Evolutionary conservation across 1,140 invertebrate genomes (phyloP), one percentile per base, ranked within the genome.

Genomic region (Drosophila setifemur): DNA sequence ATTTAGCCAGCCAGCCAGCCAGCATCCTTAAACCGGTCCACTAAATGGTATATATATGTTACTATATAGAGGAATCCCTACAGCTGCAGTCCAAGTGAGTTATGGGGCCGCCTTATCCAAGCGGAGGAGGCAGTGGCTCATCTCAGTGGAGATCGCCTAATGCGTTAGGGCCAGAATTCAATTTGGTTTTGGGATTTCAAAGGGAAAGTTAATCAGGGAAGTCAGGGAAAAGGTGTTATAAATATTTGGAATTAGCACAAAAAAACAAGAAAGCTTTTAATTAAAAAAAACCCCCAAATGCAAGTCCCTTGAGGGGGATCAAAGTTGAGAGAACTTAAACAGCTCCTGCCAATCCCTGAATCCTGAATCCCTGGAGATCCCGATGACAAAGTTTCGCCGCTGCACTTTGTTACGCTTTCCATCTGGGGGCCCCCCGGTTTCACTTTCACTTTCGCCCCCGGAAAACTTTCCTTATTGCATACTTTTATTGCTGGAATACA

Each of bases 401-500:
- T 55, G 42, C 42, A 47, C 53, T 55, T 48, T 48, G 29, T 37
- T 26, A 42, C 39, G 54, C 54, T 61, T 63, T 64, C 39, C 60
- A 39, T 63, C 60, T 23, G 52, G 18, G 39, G 39, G 16, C 28
- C 28, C 19, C 21, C 25, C 23, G 26, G 28, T 63, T 57, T 61
- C 55, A 45, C 39, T 63, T 64, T 64, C 60, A 4, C 40, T 23
- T 16, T n/a, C n/a, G n/a, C 21, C 19, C 11, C 2, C 21, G 23
- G n/a, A n/a, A 26, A 45, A 57, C 58, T 63, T 63, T 63, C n/a
- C 40, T 47, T 48, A 64, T 64, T 64, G 60, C 40, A 63, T 28
- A 63, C 12, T 64, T 21, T 18, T 12, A 35, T 43, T 43, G 40
- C 7, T 5, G 14, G 49, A 11, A 26, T 14, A 28, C 16, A 31